Evolutionary conservation across 92 coral and sea anemone genomes (phyloP).

Genomic region (Siderastrea siderea): DNA sequence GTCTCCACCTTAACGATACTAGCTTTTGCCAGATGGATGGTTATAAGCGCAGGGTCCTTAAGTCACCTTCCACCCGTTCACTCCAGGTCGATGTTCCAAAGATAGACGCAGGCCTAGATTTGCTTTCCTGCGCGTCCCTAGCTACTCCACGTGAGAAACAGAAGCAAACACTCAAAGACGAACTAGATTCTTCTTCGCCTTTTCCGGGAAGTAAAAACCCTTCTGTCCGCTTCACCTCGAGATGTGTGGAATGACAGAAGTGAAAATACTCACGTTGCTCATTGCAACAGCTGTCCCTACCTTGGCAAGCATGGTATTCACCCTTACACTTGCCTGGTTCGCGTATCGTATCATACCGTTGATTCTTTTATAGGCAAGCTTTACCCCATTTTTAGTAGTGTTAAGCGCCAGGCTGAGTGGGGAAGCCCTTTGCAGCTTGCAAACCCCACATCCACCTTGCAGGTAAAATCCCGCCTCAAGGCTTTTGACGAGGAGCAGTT

Average conservation of each 20-base stretch:
- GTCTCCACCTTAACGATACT: constrained; percentile 10
- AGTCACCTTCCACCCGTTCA: too few relatives aligned
- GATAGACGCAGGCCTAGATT: too few relatives aligned
- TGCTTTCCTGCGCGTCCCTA: too few relatives aligned
- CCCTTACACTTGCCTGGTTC: constrained; percentile 33
- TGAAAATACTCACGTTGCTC: constrained; percentile 45
- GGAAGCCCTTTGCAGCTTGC: neutral
- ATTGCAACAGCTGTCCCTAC: constrained; percentile 9
- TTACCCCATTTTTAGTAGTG: constrained; percentile 31
- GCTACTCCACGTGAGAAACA: constrained; percentile 26
- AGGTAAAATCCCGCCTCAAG: too few relatives aligned
- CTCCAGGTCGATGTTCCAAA: too few relatives aligned
- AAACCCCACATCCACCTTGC: neutral
- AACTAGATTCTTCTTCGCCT: constrained; percentile 10
- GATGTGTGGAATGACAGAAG: constrained; percentile 38
- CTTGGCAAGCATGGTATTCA: constrained; percentile 18
- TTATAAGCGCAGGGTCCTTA: too few relatives aligned
- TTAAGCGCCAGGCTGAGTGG: constrained; percentile 56
- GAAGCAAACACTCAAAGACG: constrained; percentile 19
- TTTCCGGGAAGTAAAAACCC: too few relatives aligned
- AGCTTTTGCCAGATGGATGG: constrained; percentile 49
- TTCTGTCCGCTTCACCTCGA: constrained; percentile 10
- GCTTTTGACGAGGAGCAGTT: constrained; percentile 12
- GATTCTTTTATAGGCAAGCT: constrained; percentile 56
- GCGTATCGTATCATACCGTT: constrained; percentile 38